Conservation (phyloP, 2,113 vertebrate species). For the Chamaea fasciata region DNA sequence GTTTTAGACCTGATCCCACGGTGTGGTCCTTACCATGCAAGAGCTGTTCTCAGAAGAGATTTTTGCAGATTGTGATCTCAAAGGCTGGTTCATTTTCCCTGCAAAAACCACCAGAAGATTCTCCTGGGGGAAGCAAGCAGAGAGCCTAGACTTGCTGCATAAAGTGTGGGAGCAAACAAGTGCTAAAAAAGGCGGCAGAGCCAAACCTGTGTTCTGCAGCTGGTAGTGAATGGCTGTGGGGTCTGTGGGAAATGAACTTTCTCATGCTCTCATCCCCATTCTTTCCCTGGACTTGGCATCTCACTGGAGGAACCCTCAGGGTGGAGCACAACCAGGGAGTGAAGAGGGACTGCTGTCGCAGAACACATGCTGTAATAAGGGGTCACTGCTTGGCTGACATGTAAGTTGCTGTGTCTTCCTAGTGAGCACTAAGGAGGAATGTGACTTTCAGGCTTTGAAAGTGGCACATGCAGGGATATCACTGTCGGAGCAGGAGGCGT, state of each 20-base stretch:
- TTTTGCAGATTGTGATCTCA: background rate
- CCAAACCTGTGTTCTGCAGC: background rate
- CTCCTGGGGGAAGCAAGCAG: background rate
- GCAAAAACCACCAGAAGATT: background rate
- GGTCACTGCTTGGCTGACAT: background rate
- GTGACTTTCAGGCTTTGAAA: constrained; percentile 78
- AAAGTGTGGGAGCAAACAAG: background rate
- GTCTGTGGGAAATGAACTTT: background rate
- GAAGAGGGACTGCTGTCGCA: background rate
- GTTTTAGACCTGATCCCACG: background rate
- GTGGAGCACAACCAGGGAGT: background rate
- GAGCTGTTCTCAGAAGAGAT: background rate
- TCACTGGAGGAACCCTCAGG: background rate
- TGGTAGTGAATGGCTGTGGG: background rate
- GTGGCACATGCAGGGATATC: constrained; percentile 80
- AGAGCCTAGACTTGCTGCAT: background rate
- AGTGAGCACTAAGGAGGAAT: background rate
- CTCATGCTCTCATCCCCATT: background rate
- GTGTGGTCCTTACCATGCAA: background rate
- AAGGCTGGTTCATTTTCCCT: background rate
- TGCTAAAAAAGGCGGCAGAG: background rate
- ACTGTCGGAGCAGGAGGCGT: constrained; percentile 78
- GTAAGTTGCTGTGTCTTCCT: background rate
- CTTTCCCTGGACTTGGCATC: background rate
- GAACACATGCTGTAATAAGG: background rate